Evolutionary conservation across 2,797 vertebrate species (phyloP).

Genomic region (Orestias chungarensis): DNA sequence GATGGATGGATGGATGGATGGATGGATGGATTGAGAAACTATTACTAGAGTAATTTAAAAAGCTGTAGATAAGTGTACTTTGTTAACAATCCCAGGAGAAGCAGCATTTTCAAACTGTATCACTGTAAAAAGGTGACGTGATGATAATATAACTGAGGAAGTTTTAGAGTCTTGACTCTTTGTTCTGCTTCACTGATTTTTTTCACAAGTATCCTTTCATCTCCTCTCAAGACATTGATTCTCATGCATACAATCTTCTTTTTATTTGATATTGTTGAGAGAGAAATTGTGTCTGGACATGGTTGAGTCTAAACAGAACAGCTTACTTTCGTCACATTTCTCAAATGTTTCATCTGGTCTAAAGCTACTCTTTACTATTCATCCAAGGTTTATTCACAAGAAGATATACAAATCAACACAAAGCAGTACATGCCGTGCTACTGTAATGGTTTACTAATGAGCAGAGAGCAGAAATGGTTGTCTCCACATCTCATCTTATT

Average conservation of each 20-base stretch:
- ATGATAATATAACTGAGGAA: not conserved
- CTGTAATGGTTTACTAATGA: conserved; percentile 11
- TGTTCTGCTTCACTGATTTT: conserved; percentile 11
- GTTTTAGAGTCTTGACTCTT: conserved; percentile 8
- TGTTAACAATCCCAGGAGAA: not conserved
- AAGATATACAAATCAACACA: conserved; percentile 1
- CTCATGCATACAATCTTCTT: not conserved
- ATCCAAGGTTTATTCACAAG: not conserved
- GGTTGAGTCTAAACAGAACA: not conserved
- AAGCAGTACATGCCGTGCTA: not conserved
- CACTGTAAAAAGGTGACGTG: not conserved
- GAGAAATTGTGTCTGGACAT: conserved; percentile 6
- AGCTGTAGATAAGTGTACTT: not conserved
- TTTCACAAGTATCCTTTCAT: not conserved
- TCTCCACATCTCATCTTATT: conserved; percentile 10
- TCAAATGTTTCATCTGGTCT: not conserved
- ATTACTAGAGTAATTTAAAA: too few species aligned
- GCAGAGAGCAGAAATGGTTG: conserved; percentile 17
- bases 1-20: not conserved
- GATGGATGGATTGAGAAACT: too few species aligned
- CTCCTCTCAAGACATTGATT: not conserved
- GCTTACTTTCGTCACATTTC: not conserved
- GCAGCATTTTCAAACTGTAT: not conserved
- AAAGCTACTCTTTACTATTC: conserved; percentile 1
- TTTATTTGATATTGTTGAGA: conserved; percentile 16